Evolutionary conservation across 2,113 vertebrate genomes (phyloP).

Genomic region (Rhinichthys klamathensis): DNA sequence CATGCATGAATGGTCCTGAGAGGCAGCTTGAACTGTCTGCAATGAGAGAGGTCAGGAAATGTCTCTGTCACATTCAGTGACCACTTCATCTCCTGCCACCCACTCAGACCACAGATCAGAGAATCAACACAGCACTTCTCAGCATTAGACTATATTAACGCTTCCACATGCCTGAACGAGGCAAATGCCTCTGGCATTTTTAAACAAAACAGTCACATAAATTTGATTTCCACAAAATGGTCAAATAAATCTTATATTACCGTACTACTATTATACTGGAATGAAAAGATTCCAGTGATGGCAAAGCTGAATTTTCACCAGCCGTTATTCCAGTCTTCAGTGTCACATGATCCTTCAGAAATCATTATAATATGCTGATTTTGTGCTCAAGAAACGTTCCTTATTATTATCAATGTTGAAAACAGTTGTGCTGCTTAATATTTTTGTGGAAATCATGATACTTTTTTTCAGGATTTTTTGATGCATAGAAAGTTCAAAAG

Average conservation of each 20-base stretch:
- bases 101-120: slow-evolving; percentile 3
- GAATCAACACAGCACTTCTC: slow-evolving; percentile 21
- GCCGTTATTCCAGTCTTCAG: not conserved
- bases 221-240: slow-evolving; percentile 3
- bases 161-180: not conserved
- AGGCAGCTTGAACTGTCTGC: slow-evolving; percentile 22
- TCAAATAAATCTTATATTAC: not conserved
- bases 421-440: not conserved
- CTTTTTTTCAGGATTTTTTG: not conserved
- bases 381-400: too few relatives aligned
- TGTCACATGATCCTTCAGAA: not conserved
- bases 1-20: slow-evolving; percentile 27
- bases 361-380: not conserved
- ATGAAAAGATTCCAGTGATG: not conserved
- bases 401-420: not conserved
- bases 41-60: slow-evolving; percentile 39
- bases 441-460: not conserved
- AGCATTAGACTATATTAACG: slow-evolving; percentile 10
- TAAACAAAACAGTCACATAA: slow-evolving; percentile 23
- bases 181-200: slow-evolving; percentile 1
- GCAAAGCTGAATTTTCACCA: not conserved
- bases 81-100: slow-evolving; percentile 7
- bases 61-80: not conserved
- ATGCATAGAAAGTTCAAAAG: not conserved
- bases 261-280: not conserved